Percentiles rank a stretch among this genome's conserved stretches.
These are phyloP conservation scores for Zosterops pallidus DNA, from an alignment of 2,113 vertebrate genomes.

Conservation along the genomic window DNA sequence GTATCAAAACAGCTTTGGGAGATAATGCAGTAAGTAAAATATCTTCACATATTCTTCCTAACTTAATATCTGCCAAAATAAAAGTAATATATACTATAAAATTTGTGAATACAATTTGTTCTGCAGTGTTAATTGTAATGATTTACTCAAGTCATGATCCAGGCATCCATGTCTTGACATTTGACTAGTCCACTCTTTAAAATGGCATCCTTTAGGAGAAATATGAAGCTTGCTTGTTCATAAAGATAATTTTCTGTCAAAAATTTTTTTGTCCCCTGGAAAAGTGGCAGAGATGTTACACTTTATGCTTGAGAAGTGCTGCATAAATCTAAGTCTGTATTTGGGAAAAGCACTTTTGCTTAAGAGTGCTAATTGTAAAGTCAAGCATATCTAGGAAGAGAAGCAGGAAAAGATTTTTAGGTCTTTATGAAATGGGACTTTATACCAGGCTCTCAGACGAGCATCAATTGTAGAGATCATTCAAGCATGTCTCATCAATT, in stretches of 20 bases:
- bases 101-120: not conserved
- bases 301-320: not conserved
- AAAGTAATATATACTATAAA: not conserved
- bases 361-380: not conserved
- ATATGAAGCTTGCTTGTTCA: not conserved
- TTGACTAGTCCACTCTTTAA: not conserved
- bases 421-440: constrained; percentile 1
- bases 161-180: not conserved
- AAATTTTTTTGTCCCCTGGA: not conserved
- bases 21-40: constrained; percentile 84
- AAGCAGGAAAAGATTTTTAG: not conserved
- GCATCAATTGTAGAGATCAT: not conserved
- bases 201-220: not conserved
- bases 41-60: not conserved
- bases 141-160: not conserved
- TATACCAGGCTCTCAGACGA: not conserved
- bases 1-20: constrained; percentile 87
- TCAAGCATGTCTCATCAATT: not conserved
- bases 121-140: not conserved
- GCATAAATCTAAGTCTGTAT: not conserved
- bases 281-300: not conserved
- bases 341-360: not conserved
- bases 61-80: not conserved
- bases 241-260: not conserved
- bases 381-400: not conserved